Evolutionary conservation across 2,888 invertebrate genomes (phyloP), one percentile per base, ranked within the genome.

Genomic region (Dynastes hyllus): DNA sequence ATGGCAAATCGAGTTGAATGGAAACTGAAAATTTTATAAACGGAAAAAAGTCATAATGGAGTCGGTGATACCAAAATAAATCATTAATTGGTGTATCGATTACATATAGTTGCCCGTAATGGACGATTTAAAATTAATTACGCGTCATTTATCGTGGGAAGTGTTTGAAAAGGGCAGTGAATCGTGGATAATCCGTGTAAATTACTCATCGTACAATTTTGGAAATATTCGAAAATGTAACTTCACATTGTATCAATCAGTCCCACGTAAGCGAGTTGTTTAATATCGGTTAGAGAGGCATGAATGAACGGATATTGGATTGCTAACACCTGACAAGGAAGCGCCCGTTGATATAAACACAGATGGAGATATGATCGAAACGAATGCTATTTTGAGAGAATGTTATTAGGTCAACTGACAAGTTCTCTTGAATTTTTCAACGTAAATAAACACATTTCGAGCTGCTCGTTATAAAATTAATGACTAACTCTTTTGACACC

Each of bases 51-150:
- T 16, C 37, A 65, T 4, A 65, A 58, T 13, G 65, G 16, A 8
- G 2, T 1, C 32, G 13, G 40, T 37, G 5, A 37, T 37, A 8
- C 40, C 11, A 3, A n/a, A 1, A 13, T 16, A 16, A 32, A 65
- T n/a, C 40, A 65, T 65, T 65, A 16, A 65, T 37, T 2, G 0
- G 32, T 16, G 22, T 58, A 58, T 58, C 22, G 55, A 27, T 58
- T 22, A 58, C 22, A 53, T 5, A 16, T 53, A 11, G 53, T 53
- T 11, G 8, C 9, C 11, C 9, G 16, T 58, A 58, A 58, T 58
- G 55, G 55, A 58, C 5, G 55, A 58, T 22, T 58, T 58, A 58
- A 58, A 58, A 58, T 58, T 58, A 58, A 58, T 58, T 6, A 58
- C 55, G 55, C 8, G 22, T 22, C 55, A 22, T 58, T 58, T 22